phyloP scores from a whole-genome alignment of 2,797 vertebrate genomes.

The Coilia nasus region DNA sequence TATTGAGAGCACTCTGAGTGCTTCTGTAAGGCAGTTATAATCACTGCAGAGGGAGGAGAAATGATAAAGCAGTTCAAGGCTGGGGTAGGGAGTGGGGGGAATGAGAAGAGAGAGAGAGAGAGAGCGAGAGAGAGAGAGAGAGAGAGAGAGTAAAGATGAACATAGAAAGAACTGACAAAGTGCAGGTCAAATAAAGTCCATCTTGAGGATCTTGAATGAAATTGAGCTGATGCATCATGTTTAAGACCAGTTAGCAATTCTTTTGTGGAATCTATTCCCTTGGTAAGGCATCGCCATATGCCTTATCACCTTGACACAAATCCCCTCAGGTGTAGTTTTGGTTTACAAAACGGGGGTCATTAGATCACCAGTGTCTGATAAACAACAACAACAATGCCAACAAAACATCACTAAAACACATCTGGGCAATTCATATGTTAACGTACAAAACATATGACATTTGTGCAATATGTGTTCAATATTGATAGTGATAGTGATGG shows the following conservation, averaged over 20 bases:
- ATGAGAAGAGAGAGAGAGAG: not conserved
- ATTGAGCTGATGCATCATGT: not conserved
- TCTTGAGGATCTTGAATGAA: not conserved
- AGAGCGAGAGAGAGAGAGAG: not conserved
- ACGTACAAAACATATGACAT: too few species aligned
- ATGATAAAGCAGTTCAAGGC: not conserved
- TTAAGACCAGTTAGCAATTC: too few species aligned
- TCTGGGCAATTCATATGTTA: too few species aligned
- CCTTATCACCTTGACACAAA: too few species aligned
- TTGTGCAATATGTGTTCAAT: too few species aligned
- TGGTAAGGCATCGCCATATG: too few species aligned
- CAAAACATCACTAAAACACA: too few species aligned
- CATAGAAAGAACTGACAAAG: not conserved
- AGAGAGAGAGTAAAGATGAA: not conserved
- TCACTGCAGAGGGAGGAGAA: not conserved
- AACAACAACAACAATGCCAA: too few species aligned
- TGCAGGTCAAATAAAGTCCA: constrained; percentile 5
- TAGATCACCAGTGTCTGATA: too few species aligned
- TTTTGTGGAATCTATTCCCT: too few species aligned
- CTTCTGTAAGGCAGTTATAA: not conserved
- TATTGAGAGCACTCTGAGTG: not conserved
- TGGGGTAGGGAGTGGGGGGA: not conserved
- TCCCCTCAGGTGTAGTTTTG: not conserved
- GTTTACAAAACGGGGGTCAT: too few species aligned
- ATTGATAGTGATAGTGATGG: too few species aligned